Base-by-base conservation (phyloP, 2,113 vertebrate species). In the Tupaia chinensis region DNA sequence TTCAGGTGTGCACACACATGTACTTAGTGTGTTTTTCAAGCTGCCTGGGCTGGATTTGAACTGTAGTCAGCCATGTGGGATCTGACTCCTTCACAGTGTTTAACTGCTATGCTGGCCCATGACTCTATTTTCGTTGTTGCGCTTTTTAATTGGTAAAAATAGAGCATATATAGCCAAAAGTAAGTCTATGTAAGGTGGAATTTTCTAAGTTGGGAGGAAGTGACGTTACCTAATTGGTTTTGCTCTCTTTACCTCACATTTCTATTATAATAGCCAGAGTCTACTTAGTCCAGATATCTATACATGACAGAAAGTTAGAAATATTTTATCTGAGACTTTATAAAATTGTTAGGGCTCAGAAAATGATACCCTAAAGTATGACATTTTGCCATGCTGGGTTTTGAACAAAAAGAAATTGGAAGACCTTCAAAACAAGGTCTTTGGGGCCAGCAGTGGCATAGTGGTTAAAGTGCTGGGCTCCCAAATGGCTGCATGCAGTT, bases 291-390 rank as follows among this genome's bases (percentile, higher is more conserved):
- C 22, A 74, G 73, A 19, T 61, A 72, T 58, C 58, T 78, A 7
- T 74, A 66, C 80, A 74, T 70, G 73, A 83, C 23, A 92, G 66
- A n/a, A 76, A 10, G 13, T 66, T 80, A 54, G 44, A 85, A 73
- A n/a, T 61, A 60, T 93, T 92, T 68, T 79, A 78, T 53, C 69
- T 54, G 9, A 78, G 44, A 73, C 44, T 94, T 95, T 29, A 70
- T 79, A 44, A 92, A 83, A 3, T n/a, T 86, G 61, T 44, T 44
- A 44, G 44, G 44, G 44, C 44, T 44, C 44, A 44, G 44, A 44
- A 44, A 44, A 44, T 44, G 44, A 44, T 44, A 44, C 44, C 44
- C 44, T 44, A 4, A 44, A 44, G 44, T 44, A 44, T 44, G 44
- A 44, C 44, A 44, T 44, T 44, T 44, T 44, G 44, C 44, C 44